Base-by-base conservation (phyloP, 30 jellyfish, hydroid and myxozoan species). In the Cassiopea andromeda region DNA sequence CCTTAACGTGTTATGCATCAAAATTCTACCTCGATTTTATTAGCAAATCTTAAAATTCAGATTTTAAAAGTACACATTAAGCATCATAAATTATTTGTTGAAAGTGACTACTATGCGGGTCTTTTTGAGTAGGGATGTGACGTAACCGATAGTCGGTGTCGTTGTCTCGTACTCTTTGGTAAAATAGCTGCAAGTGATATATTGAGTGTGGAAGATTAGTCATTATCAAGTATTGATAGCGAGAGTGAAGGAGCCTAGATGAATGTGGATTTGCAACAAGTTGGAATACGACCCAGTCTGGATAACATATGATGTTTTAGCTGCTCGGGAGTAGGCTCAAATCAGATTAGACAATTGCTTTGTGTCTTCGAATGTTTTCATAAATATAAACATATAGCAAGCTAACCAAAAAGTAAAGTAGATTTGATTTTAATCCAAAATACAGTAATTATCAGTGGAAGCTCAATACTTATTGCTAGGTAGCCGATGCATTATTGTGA, bases 271-370 rank as follows among this genome's bases (percentile, higher is more conserved):
- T 68, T 83, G 61, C 75, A 4, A 44, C 71, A 59, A 83, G 46
- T 69, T 83, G 46, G 91, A 83, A 12, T 83, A 83, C 16, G 91
- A 83, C 60, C 49, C 49, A 83, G 91, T 67, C 46, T 75, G 91
- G 66, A 68, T 83, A 7, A 74, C 92, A 44, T 85, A 70, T 72
- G 92, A 57, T 48, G 79, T 72, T 48, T 84, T 84, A 73, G 92
- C 92, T 69, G 92, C 84, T n/a, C 69, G 92, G 78, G 77, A 84
- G n/a, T 85, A 84, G 69, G 76, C 49, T 48, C 85, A 82, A 84
- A 84, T 70, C 48, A 47, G 69, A 16, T 73, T 84, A 82, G 92
- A 58, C n/a, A 73, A 84, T 7, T 84, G 92, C 85, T 84, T 69
- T 48, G 92, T 72, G 69, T 38, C 44, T 2, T 70, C 10, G 58